Conservation (phyloP, 2,888 invertebrate species). For the Amphipoea oculea region DNA sequence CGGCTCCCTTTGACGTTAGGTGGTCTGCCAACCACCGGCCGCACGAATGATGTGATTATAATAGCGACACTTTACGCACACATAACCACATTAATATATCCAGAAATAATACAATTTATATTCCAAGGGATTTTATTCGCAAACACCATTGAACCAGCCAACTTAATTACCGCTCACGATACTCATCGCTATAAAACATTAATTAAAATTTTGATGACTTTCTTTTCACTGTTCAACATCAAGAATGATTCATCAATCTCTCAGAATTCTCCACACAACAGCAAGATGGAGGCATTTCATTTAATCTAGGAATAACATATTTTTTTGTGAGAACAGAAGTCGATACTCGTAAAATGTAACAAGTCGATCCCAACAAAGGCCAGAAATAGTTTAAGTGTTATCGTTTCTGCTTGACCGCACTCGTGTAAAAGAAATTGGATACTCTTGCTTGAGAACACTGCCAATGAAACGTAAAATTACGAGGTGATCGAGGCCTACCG, state of each 20-base stretch:
- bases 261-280: conserved; percentile 53
- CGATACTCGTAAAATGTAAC: conserved; percentile 72
- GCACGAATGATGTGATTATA: conserved; percentile 88
- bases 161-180: conserved; percentile 75
- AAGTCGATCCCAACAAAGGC: conserved; percentile 75
- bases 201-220: conserved; percentile 82
- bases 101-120: conserved; percentile 73
- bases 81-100: conserved; percentile 78
- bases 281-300: conserved; percentile 57
- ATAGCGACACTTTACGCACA: conserved; percentile 87
- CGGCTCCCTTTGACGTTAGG: conserved; percentile 89
- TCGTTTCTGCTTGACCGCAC: conserved; percentile 83
- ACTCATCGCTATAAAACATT: conserved; percentile 77
- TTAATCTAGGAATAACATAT: conserved; percentile 67
- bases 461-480: conserved; percentile 88
- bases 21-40: conserved; percentile 80
- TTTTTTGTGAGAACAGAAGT: conserved; percentile 66
- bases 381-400: conserved; percentile 83
- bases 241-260: conserved; percentile 68
- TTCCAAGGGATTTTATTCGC: conserved; percentile 70
- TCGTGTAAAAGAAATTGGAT: conserved; percentile 86
- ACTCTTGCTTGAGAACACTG: conserved; percentile 85
- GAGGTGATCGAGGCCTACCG: conserved; percentile 80
- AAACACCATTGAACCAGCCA: conserved; percentile 72
- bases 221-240: conserved; percentile 71